Evolutionary conservation across 2,888 invertebrate genomes (phyloP).

Genomic region (Exephanes ischioxanthus): DNA sequence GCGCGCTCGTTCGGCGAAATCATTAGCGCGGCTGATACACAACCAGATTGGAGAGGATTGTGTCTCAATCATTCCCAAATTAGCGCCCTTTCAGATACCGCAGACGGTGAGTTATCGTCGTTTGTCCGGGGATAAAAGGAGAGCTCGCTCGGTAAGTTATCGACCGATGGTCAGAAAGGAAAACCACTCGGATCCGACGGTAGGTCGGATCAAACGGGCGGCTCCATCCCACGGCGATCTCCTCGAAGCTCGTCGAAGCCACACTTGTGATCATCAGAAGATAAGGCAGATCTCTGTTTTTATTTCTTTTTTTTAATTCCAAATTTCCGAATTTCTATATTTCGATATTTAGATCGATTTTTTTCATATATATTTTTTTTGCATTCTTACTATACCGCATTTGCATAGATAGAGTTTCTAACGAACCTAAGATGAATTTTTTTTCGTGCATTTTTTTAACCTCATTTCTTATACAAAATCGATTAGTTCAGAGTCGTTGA

Average conservation of each 20-base stretch:
- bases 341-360: neutral
- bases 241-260: neutral
- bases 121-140: neutral
- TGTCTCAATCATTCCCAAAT: neutral
- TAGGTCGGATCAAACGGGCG: neutral
- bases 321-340: neutral
- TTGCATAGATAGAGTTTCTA: neutral
- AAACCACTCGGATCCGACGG: neutral
- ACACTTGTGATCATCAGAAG: neutral
- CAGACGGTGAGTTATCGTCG: slow-evolving; percentile 12
- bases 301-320: neutral
- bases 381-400: neutral
- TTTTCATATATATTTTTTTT: no score
- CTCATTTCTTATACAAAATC: neutral
- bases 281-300: neutral
- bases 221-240: neutral
- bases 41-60: neutral
- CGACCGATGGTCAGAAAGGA: neutral
- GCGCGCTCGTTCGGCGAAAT: slow-evolving; percentile 34
- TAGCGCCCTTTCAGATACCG: neutral
- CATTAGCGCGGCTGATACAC: slow-evolving; percentile 30
- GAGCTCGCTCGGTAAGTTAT: slow-evolving; percentile 16
- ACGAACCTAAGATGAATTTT: neutral
- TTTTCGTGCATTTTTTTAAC: neutral
- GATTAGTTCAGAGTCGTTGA: neutral